Percentiles rank a stretch among this genome's conserved stretches.
phyloP scores from a whole-genome alignment of 2,797 vertebrate species.

The Tenualosa ilisha region DNA sequence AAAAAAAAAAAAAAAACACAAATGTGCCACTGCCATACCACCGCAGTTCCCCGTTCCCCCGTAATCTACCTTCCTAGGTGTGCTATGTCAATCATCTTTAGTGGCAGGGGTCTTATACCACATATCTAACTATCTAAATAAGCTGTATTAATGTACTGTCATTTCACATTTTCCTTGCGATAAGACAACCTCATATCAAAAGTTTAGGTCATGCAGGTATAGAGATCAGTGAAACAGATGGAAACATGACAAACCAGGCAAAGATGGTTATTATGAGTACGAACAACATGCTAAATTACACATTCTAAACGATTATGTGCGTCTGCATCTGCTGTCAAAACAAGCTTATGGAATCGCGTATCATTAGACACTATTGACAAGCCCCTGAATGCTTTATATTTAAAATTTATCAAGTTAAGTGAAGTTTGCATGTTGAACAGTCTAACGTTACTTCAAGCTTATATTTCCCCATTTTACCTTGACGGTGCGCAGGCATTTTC shows the following conservation, averaged over 20 bases:
- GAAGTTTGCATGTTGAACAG: slow-evolving; percentile 8
- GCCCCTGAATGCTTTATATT: neutral
- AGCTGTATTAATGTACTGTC: neutral
- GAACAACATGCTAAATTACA: neutral
- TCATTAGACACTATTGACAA: neutral
- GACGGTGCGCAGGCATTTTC: slow-evolving; percentile 26
- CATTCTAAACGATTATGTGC: neutral
- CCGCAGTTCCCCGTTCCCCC: neutral
- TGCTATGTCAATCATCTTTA: neutral
- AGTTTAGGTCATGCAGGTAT: neutral
- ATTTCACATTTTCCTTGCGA: neutral
- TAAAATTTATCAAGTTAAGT: neutral
- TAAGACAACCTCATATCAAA: neutral
- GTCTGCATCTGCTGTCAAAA: neutral
- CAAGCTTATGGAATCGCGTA: neutral
- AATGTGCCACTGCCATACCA: neutral
- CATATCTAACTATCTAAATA: neutral
- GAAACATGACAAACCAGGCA: neutral
- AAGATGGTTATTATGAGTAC: neutral
- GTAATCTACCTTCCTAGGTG: neutral
- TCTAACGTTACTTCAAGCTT: slow-evolving; percentile 73
- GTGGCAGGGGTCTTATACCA: neutral
- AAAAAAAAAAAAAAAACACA: neutral
- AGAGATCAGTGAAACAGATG: neutral
- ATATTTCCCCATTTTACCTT: slow-evolving; percentile 60